Percentiles rank a stretch among this genome's conserved stretches.
phyloP scores from a whole-genome alignment of 2,888 invertebrate species.

The Lepidonotus clava region DNA sequence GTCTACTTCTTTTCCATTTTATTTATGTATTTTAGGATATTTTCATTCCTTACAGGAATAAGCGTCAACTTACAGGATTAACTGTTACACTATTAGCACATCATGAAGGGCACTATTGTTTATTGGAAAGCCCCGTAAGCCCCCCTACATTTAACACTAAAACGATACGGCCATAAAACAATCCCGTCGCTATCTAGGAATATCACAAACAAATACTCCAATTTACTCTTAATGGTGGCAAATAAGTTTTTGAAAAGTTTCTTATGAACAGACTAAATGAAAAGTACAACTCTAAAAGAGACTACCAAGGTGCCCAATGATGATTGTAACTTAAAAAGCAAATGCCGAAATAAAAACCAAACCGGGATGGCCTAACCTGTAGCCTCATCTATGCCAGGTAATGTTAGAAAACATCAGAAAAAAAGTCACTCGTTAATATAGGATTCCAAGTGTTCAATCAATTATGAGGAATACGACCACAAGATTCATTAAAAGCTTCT shows the following conservation, averaged over 20 bases:
- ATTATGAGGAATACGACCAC: too few species aligned
- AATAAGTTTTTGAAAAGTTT: background rate
- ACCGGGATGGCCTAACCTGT: slow-evolving; percentile 49
- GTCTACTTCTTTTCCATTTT: too few species aligned
- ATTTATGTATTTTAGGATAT: too few species aligned
- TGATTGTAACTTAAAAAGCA: background rate
- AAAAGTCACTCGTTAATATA: background rate
- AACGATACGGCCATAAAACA: too few species aligned
- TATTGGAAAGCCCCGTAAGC: background rate
- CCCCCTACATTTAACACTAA: background rate
- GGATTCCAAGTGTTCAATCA: too few species aligned
- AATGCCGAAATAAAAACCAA: slow-evolving; percentile 17
- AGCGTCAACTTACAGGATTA: too few species aligned
- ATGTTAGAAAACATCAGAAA: slow-evolving; percentile 27
- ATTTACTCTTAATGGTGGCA: background rate
- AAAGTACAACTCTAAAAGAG: slow-evolving; percentile 15
- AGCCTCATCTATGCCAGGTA: slow-evolving; percentile 51
- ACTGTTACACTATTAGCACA: too few species aligned
- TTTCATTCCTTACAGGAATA: too few species aligned
- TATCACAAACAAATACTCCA: background rate
- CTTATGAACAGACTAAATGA: background rate
- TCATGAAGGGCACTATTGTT: background rate
- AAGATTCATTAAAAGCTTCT: too few species aligned
- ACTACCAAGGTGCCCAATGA: slow-evolving; percentile 31
- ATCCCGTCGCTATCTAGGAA: too few species aligned